A percentile compares a stretch with the other conserved stretches of the same genome.
Conservation (phyloP, 2,888 invertebrate species). For the Ecliptopera silaceata region DNA sequence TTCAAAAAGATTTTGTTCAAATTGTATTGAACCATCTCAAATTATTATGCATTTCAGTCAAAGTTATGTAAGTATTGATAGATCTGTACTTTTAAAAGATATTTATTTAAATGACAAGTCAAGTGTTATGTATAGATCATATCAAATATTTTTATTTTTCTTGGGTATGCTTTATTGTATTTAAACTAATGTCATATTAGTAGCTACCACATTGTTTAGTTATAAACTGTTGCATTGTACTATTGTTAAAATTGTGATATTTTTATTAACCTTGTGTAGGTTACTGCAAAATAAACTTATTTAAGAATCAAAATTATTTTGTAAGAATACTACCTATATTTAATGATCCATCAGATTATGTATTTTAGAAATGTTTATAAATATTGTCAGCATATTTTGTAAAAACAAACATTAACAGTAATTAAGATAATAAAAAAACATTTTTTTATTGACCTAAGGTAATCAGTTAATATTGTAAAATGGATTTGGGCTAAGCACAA, state of each 20-base stretch:
- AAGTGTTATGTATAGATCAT: background rate
- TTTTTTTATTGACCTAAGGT: too few relatives aligned
- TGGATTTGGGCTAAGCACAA: conserved; percentile 15
- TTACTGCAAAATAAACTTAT: background rate
- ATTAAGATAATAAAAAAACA: too few relatives aligned
- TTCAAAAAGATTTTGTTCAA: too few relatives aligned
- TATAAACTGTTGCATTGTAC: background rate
- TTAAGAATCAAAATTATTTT: background rate
- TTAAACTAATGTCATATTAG: background rate
- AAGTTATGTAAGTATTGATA: conserved; percentile 17
- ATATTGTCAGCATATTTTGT: conserved; percentile 22
- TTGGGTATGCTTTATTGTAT: background rate
- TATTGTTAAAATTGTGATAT: conserved; percentile 12
- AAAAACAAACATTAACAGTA: background rate
- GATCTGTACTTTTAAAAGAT: conserved; percentile 28
- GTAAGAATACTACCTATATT: background rate
- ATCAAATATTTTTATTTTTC: background rate
- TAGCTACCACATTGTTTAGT: background rate
- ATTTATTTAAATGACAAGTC: background rate
- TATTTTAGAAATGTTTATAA: conserved; percentile 23
- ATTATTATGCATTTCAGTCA: conserved; percentile 12
- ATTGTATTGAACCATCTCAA: too few relatives aligned
- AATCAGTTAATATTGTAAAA: too few relatives aligned
- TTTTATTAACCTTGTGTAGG: background rate
- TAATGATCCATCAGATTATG: background rate